Percentiles rank a stretch among this genome's conserved stretches.
Conservation (phyloP, 2,113 vertebrate species). For the Gopherus flavomarginatus region DNA sequence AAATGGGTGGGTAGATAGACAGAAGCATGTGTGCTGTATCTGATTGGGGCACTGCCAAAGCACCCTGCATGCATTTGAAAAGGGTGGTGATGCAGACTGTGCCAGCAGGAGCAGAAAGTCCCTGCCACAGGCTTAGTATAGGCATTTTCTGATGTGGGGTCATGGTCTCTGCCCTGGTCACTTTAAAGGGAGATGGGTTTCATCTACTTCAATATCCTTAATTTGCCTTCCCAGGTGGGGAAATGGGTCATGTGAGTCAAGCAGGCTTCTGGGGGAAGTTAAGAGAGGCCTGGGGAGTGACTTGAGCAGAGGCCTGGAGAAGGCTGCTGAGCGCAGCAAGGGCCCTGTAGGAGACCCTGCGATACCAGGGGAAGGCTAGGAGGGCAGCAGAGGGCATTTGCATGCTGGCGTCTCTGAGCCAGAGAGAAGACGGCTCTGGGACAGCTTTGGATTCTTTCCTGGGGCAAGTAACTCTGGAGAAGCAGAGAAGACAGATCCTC, state of each 20-base stretch:
- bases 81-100: background rate
- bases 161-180: background rate
- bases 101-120: background rate
- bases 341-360: background rate
- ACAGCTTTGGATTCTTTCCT: background rate
- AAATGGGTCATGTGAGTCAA: background rate
- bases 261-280: background rate
- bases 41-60: background rate
- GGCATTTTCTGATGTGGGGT: background rate
- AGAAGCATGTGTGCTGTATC: background rate
- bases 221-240: background rate
- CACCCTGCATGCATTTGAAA: background rate
- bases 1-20: background rate
- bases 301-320: background rate
- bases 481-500: background rate
- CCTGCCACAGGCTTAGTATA: background rate
- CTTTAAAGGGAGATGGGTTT: background rate
- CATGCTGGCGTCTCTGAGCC: background rate
- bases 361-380: too few species aligned
- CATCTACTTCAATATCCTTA: background rate
- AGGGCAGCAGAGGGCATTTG: too few species aligned
- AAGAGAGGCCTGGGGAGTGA: background rate
- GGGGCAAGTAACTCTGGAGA: background rate
- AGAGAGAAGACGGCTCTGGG: background rate
- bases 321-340: background rate